Conservation (phyloP, 2,888 invertebrate species). For the Xylota sylvarum region DNA sequence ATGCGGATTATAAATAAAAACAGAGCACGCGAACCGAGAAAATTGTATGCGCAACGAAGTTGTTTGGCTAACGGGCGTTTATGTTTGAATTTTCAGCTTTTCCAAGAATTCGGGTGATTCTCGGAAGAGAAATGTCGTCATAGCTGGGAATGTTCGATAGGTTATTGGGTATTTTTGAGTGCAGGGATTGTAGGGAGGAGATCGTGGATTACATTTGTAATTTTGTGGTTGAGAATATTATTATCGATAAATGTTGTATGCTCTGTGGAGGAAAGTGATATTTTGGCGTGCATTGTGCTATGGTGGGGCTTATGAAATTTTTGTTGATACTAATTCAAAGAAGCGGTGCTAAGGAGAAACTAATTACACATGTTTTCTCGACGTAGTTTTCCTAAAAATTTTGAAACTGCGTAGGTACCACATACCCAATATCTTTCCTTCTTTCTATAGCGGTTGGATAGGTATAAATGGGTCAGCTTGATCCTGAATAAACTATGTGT, state of each 20-base stretch:
- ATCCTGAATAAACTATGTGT: too few species aligned
- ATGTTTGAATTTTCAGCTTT: neutral
- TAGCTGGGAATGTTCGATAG: slow-evolving; percentile 6
- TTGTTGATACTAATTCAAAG: too few species aligned
- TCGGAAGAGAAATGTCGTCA: neutral
- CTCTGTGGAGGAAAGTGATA: neutral
- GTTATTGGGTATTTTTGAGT: neutral
- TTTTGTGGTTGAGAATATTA: neutral
- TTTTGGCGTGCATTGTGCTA: too few species aligned
- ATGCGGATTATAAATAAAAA: slow-evolving; percentile 28
- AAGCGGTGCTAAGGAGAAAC: too few species aligned
- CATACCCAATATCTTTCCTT: too few species aligned
- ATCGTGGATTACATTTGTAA: neutral
- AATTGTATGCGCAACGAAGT: slow-evolving; percentile 11
- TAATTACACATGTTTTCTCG: too few species aligned
- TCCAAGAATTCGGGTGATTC: slow-evolving; percentile 14
- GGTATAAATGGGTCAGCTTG: too few species aligned
- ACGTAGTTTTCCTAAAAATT: too few species aligned
- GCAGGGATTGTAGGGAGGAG: neutral
- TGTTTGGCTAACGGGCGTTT: neutral
- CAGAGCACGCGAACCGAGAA: slow-evolving; percentile 8
- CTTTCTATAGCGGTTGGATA: too few species aligned
- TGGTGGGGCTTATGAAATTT: too few species aligned
- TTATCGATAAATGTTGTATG: neutral
- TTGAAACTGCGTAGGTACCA: too few species aligned